Conservation (phyloP, 2,888 invertebrate species). For the Prenolepis imparis region DNA sequence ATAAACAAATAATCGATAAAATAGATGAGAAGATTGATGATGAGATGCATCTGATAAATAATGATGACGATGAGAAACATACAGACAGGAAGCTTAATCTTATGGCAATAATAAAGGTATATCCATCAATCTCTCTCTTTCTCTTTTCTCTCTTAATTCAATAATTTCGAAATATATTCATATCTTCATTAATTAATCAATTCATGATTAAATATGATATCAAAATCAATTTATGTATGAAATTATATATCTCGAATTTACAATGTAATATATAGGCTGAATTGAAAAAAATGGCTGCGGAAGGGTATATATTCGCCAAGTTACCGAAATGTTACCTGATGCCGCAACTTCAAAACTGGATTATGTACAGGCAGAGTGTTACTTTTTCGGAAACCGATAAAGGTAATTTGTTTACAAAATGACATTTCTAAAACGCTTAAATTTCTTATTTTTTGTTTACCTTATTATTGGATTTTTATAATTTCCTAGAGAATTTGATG, state of each 20-base stretch:
- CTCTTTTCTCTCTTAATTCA: neutral
- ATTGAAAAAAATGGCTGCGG: constrained; percentile 77
- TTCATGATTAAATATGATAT: neutral
- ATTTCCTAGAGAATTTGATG: constrained; percentile 73
- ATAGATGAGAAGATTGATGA: neutral
- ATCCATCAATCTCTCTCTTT: neutral
- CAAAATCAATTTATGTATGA: neutral
- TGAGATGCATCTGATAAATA: neutral
- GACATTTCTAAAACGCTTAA: neutral
- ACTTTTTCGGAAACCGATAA: constrained; percentile 62
- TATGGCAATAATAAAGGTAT: constrained; percentile 33
- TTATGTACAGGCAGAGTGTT: constrained; percentile 80
- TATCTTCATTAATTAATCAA: neutral
- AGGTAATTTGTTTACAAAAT: constrained; percentile 62
- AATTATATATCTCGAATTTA: constrained; percentile 2
- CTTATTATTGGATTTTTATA: neutral
- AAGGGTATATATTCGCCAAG: constrained; percentile 81
- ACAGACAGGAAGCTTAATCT: constrained; percentile 3
- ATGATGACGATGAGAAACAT: neutral
- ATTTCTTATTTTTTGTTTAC: neutral
- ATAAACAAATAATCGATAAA: constrained; percentile 17
- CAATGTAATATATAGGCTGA: constrained; percentile 72
- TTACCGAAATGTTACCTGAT: constrained; percentile 80
- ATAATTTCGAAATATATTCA: neutral
- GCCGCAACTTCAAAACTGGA: constrained; percentile 81